Evolutionary conservation across 2,888 invertebrate species (phyloP), one percentile per base, ranked within the genome.

Genomic region (Dorcus parallelipipedus): DNA sequence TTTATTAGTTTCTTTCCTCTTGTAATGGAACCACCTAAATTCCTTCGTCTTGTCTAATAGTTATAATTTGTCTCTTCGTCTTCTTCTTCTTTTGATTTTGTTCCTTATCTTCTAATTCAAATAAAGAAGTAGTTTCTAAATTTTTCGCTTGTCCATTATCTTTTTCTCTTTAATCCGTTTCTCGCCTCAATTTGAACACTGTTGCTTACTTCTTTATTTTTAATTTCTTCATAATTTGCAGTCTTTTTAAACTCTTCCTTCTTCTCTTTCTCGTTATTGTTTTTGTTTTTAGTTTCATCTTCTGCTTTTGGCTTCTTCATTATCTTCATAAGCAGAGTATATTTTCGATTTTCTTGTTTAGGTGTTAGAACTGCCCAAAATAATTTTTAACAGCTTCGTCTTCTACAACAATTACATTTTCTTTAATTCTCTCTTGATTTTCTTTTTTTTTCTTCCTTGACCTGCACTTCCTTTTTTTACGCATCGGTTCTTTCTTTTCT

Each of bases 401-500:
- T 14, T 42, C 42, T 3, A 10, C 42, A 42, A 42, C 10, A 42
- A 10, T 26, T 2, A 6, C 40, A 10, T 42, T 42, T 10, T 6
- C 2, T 14, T 10, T 42, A 10, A 42, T 42, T 42, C 38, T n/a
- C 9, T 38, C 8, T 38, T 41, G 33, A n/a, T 49, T 38, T 23
- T 40, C 39, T 38, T 55, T 59, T 49, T 49, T 20, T 8, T 9
- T 52, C 52, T 53, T 43, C 49, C 26, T 5, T 3, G 5, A 26
- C 3, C 26, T 26, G 26, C 26, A 1, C 5, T 50, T 64, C 58
- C 56, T 64, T 14, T 62, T 54, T 61, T 58, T 60, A 14, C 14
- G 1, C 1, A 14, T 14, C 14, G 64, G 54, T 41, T 53, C 33
- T 40, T 53, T 55, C 42, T 48, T 42, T 43, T 56, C 17, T 45